Evolutionary conservation across 1,140 invertebrate species (phyloP).

Genomic region (Drosophila takahashii): DNA sequence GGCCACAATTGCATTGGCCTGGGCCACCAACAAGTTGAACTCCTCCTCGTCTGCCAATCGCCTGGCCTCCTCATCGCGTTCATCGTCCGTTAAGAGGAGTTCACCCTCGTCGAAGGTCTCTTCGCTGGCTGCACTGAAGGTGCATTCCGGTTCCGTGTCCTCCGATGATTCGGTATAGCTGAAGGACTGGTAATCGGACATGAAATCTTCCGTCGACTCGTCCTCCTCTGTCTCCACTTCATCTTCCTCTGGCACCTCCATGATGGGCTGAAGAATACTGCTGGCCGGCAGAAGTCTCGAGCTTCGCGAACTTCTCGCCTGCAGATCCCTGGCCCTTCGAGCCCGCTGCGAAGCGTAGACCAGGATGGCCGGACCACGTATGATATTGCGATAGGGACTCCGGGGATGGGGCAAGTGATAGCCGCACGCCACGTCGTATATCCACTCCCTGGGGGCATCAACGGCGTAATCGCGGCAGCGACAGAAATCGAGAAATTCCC

Average conservation of each 20-base stretch:
- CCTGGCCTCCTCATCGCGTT: no score
- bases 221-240: no score
- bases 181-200: no score
- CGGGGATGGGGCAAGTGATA: background rate
- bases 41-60: no score
- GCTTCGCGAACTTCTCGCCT: background rate
- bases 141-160: no score
- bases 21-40: no score
- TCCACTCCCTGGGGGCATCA: background rate
- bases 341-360: background rate
- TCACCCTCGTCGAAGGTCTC: no score
- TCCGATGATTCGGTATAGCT: no score
- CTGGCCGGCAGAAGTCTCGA: background rate
- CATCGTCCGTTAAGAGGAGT: no score
- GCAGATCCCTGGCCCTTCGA: background rate
- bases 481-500: background rate
- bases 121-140: no score
- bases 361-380: rapidly evolving
- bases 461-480: background rate
- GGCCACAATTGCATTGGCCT: no score
- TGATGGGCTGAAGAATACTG: background rate
- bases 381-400: background rate
- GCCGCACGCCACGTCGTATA: background rate
- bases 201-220: no score
- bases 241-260: background rate